These are phyloP conservation scores for Ceratina calcarata DNA, from an alignment of 1,140 invertebrate genomes.

Conservation along the genomic window DNA sequence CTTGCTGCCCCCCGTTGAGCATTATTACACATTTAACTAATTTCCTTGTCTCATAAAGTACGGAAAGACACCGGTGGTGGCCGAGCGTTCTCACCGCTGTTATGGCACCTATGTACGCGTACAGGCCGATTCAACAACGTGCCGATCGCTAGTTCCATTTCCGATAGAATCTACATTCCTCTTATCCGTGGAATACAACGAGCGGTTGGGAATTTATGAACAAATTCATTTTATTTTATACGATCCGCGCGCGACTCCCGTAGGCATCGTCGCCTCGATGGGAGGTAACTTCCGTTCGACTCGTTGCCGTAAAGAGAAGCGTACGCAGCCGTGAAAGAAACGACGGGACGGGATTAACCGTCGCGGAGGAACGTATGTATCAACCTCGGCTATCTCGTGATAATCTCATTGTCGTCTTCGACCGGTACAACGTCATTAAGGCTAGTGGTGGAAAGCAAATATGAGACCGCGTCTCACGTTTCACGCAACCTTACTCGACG, in stretches of 20 bases:
- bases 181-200: no score
- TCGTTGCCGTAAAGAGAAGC: not conserved
- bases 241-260: no score
- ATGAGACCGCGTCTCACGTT: conserved; percentile 57
- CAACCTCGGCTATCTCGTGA: conserved; percentile 30
- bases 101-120: conserved; percentile 42
- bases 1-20: conserved; percentile 57
- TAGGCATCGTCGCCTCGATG: no score
- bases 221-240: no score
- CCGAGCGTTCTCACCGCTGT: conserved; percentile 40
- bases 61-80: conserved; percentile 57
- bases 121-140: conserved; percentile 41
- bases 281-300: not conserved
- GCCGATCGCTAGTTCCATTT: not conserved
- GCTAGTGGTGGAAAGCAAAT: conserved; percentile 46
- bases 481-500: conserved; percentile 42
- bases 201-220: no score
- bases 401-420: conserved; percentile 55
- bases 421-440: conserved; percentile 57
- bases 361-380: conserved; percentile 39
- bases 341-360: conserved; percentile 29
- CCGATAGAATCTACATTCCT: not conserved
- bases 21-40: conserved; percentile 78
- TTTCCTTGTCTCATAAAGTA: conserved; percentile 77
- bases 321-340: not conserved